Evolutionary conservation across 2,113 vertebrate species (phyloP).

Genomic region (Tinamus guttatus): DNA sequence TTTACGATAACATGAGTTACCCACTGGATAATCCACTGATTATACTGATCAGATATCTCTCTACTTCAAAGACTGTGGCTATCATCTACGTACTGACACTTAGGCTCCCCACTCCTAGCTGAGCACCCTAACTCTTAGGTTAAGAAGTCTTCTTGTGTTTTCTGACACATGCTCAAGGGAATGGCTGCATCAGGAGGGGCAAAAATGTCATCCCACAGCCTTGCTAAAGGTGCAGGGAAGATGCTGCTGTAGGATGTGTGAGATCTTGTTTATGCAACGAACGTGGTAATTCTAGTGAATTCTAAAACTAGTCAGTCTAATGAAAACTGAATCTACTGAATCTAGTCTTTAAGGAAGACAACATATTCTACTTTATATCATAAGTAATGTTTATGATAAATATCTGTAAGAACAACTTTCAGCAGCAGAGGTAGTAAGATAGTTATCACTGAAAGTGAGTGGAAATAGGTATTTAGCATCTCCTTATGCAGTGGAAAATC

Average conservation of each 20-base stretch:
- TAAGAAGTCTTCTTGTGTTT: neutral
- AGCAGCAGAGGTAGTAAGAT: neutral
- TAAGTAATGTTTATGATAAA: neutral
- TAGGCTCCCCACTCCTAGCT: neutral
- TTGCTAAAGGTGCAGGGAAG: neutral
- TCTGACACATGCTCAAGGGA: neutral
- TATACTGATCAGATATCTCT: neutral
- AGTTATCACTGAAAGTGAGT: neutral
- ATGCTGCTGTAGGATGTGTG: neutral
- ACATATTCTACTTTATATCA: neutral
- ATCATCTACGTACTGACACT: neutral
- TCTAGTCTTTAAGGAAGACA: neutral
- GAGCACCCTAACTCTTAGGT: neutral
- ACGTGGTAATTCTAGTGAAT: too few relatives aligned
- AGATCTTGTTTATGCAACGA: too few relatives aligned
- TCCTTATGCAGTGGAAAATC: neutral
- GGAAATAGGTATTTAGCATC: neutral
- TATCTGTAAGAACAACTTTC: neutral
- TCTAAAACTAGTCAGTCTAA: too few relatives aligned
- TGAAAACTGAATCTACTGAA: too few relatives aligned
- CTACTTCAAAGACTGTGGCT: neutral
- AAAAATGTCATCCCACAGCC: neutral
- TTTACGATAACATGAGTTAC: neutral
- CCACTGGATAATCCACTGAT: neutral
- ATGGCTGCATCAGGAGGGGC: neutral